Conservation (phyloP, 1,140 invertebrate species). For the Drosophila lowei region DNA sequence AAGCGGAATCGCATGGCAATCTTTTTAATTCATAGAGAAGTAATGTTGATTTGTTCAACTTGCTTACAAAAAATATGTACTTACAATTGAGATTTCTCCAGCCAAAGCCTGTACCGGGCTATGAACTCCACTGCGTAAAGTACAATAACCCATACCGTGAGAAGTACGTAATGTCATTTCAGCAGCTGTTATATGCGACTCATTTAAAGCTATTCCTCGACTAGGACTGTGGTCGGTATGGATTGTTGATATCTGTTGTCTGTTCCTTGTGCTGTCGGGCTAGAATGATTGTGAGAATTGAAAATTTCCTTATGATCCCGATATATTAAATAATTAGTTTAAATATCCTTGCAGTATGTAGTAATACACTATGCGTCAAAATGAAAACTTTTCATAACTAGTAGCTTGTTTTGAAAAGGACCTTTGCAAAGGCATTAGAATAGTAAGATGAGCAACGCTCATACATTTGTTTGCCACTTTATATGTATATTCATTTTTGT, state of each 20-base stretch:
- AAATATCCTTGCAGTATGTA: too few relatives aligned
- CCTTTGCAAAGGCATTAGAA: too few relatives aligned
- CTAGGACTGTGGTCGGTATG: constrained; percentile 88
- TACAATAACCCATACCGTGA: constrained; percentile 87
- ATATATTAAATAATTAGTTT: neutral
- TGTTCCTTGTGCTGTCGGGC: constrained; percentile 86
- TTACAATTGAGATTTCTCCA: constrained; percentile 61
- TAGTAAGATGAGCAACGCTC: too few relatives aligned
- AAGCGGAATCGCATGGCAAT: too few relatives aligned
- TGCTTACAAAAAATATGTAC: constrained; percentile 8
- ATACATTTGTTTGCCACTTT: too few relatives aligned
- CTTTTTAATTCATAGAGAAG: too few relatives aligned
- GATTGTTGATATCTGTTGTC: constrained; percentile 90
- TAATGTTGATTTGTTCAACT: neutral
- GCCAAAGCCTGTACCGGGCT: constrained; percentile 78
- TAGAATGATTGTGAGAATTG: constrained; percentile 30
- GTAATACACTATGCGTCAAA: too few relatives aligned
- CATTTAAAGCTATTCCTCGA: constrained; percentile 85
- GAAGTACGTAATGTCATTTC: constrained; percentile 78
- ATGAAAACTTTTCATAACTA: too few relatives aligned
- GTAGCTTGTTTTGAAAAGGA: too few relatives aligned
- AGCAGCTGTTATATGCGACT: constrained; percentile 68
- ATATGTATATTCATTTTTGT: too few relatives aligned
- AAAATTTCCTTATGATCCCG: neutral
- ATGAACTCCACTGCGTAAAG: constrained; percentile 87